Conservation (phyloP, 2,113 vertebrate species). For the Bujurquina vittata region DNA sequence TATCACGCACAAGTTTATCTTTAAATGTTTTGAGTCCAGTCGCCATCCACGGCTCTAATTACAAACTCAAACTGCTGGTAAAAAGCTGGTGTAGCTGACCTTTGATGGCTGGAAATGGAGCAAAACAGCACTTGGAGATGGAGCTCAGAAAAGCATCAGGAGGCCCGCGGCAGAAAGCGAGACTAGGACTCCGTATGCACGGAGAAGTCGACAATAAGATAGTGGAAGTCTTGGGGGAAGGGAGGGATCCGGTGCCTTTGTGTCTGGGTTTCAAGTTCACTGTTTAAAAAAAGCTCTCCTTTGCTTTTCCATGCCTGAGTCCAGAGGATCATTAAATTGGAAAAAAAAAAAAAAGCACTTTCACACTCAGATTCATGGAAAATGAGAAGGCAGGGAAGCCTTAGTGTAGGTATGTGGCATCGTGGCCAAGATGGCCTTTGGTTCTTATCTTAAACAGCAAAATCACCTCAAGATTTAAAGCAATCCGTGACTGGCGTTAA, state of each 20-base stretch:
- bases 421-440: neutral
- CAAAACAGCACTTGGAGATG: neutral
- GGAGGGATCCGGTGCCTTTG: slow-evolving; percentile 59
- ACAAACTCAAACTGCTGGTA: neutral
- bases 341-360: slow-evolving; percentile 52
- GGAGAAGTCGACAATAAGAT: slow-evolving; percentile 32
- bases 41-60: neutral
- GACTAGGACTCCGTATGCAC: neutral
- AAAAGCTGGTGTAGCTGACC: neutral
- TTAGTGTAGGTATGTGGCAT: neutral
- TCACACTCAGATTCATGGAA: slow-evolving; percentile 45
- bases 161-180: neutral
- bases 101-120: neutral
- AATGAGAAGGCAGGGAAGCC: slow-evolving; percentile 23
- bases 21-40: neutral
- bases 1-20: neutral
- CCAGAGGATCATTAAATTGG: slow-evolving; percentile 59
- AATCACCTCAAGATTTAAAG: neutral
- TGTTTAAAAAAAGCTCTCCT: slow-evolving; percentile 43
- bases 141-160: neutral
- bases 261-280: slow-evolving; percentile 70
- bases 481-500: neutral
- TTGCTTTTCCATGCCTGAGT: slow-evolving; percentile 70
- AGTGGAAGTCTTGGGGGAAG: slow-evolving; percentile 32
- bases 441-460: slow-evolving; percentile 17